Base-by-base conservation (phyloP, 1,140 invertebrate species). In the Platyura marginata region DNA sequence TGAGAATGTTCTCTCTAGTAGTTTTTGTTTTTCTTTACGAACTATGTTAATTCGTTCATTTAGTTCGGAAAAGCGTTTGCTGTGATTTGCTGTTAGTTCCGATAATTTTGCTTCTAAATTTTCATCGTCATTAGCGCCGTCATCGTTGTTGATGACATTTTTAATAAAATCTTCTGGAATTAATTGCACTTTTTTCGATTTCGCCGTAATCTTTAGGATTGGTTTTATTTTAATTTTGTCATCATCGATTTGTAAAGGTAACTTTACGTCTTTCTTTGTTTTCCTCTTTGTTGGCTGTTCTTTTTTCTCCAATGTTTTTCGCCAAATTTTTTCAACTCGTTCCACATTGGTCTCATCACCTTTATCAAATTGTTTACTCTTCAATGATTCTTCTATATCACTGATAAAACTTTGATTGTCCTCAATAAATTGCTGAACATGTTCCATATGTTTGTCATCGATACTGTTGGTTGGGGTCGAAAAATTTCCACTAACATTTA, bases 1-100 rank as follows among this genome's bases (percentile, higher is more conserved):
- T 1, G 59, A 59, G 0, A 61, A 47, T 0, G 58, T 61, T 2
- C 53, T 51, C 35, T 61, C 58, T 9, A 61, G 46, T 16, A 61
- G 20, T 2, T 52, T 52, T 22, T 61, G 53, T 41, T 61, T 61
- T 41, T 61, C 59, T 25, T 55, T 47, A 10, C 58, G 53, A 11
- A 61, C 59, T 37, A 55, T 54, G 9, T 48, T 50, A 5, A 61
- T 61, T 5, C 58, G 45, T 6, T 55, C 48, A 0, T 54, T 57
- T 0, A 61, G 41, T 38, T 59, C 56, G 1, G 54, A 51, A 8
- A 61, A 61, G 0, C 59, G 50, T 13, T 57, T 47, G 0, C 51
- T 55, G 21, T 56, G 61, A 35, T 54, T 61, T n/a, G 57, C 54
- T 0, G 57, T 55, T 2, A 60, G 44, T 29, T 47, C 38, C 0